Conservation (phyloP, 2,113 vertebrate species). For the Gobiocypris rarus region DNA sequence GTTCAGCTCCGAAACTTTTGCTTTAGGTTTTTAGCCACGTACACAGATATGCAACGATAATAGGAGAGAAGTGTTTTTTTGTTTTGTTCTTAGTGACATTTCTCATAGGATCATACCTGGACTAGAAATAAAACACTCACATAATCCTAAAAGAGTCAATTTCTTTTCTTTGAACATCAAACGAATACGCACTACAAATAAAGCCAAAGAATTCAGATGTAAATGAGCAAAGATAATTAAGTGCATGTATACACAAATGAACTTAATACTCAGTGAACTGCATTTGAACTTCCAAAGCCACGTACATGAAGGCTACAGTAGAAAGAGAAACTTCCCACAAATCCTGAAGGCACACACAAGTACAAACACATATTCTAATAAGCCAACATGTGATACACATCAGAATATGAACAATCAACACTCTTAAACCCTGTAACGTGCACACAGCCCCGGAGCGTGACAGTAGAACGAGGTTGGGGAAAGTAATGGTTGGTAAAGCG, state of each 20-base stretch:
- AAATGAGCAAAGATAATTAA: constrained; percentile 63
- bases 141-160: constrained; percentile 75
- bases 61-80: constrained; percentile 47
- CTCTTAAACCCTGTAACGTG: neutral
- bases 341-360: neutral
- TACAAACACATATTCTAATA: neutral
- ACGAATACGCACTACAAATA: constrained; percentile 77
- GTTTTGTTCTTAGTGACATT: constrained; percentile 57
- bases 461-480: constrained; percentile 4
- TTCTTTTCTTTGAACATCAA: constrained; percentile 81
- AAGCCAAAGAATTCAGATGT: constrained; percentile 66
- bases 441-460: constrained; percentile 17
- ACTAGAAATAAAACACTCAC: constrained; percentile 66
- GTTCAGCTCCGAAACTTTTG: constrained; percentile 53
- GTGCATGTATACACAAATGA: constrained; percentile 71
- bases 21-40: constrained; percentile 56
- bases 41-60: constrained; percentile 50
- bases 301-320: neutral
- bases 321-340: neutral
- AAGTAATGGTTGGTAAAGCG: constrained; percentile 41
- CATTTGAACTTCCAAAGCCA: constrained; percentile 40
- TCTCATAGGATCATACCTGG: constrained; percentile 76
- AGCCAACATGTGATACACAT: neutral
- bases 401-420: constrained; percentile 31
- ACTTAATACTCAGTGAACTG: constrained; percentile 56